Percentiles rank a stretch among this genome's conserved stretches.
phyloP scores from a whole-genome alignment of 1,140 invertebrate species.

The Brachionus koreanus region DNA sequence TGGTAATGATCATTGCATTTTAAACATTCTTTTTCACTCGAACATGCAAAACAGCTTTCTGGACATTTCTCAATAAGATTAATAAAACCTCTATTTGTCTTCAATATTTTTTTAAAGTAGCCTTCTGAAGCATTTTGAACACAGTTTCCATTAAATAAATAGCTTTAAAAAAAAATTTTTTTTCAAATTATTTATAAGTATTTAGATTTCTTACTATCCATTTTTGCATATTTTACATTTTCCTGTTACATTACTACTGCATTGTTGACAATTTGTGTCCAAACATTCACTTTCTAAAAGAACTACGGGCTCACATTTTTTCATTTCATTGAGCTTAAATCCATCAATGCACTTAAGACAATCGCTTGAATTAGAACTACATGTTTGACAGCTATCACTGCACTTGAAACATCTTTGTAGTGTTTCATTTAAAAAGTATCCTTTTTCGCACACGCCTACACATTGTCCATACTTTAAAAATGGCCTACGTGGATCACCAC shows the following conservation, averaged over 20 bases:
- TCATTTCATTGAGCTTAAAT: neutral
- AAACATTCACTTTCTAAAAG: neutral
- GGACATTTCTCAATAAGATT: neutral
- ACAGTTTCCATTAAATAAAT: neutral
- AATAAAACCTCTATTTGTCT: neutral
- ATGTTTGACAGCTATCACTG: conserved; percentile 7
- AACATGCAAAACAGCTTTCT: neutral
- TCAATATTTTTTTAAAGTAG: neutral
- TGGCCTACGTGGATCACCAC: neutral
- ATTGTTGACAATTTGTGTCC: neutral
- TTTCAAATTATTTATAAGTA: neutral
- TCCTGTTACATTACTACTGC: neutral
- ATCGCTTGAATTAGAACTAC: neutral
- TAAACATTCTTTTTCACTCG: neutral
- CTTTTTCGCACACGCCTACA: neutral
- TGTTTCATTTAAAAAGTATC: neutral
- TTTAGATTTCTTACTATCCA: neutral
- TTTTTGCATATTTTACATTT: conserved; percentile 22
- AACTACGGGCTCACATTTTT: neutral
- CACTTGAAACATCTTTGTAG: conserved; percentile 35
- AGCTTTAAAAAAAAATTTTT: neutral
- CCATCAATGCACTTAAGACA: conserved; percentile 3
- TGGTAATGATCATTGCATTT: neutral
- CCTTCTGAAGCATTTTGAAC: neutral
- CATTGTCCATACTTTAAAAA: conserved; percentile 27